Evolutionary conservation across 1,140 invertebrate species (phyloP).

Genomic region (Lysiphlebus fabarum): DNA sequence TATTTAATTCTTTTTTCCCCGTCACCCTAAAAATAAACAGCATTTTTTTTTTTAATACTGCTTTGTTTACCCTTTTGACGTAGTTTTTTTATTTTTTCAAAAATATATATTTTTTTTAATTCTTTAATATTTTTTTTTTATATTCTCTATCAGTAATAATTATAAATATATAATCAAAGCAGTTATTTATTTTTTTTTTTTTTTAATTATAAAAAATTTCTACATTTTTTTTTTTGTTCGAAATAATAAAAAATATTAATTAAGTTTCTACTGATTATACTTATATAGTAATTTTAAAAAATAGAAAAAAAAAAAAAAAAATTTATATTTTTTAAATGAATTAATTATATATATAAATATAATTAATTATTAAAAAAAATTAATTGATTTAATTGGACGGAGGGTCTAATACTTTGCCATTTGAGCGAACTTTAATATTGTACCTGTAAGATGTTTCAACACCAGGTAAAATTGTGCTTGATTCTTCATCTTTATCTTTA

Average conservation of each 20-base stretch:
- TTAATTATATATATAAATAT: too few relatives aligned
- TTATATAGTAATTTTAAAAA: background rate
- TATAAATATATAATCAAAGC: too few relatives aligned
- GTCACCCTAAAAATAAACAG: slow-evolving; percentile 37
- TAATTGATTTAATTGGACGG: slow-evolving; percentile 48
- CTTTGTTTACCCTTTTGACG: background rate
- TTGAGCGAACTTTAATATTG: slow-evolving; percentile 52
- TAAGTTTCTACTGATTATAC: background rate
- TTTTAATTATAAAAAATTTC: too few relatives aligned
- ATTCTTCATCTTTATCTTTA: slow-evolving; percentile 49
- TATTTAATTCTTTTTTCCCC: too few relatives aligned
- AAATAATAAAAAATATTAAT: background rate
- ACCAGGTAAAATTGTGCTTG: slow-evolving; percentile 50
- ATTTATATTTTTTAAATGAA: too few relatives aligned
- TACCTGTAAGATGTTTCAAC: slow-evolving; percentile 52
- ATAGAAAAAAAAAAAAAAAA: background rate
- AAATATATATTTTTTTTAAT: slow-evolving; percentile 1
- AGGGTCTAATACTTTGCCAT: slow-evolving; percentile 56
- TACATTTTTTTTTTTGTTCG: background rate
- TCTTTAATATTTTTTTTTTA: too few relatives aligned
- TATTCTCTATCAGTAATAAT: too few relatives aligned
- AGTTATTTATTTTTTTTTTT: too few relatives aligned
- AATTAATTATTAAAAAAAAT: too few relatives aligned
- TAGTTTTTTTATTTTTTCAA: too few relatives aligned
- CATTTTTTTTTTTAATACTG: slow-evolving; percentile 33